phyloP scores from a whole-genome alignment of 2,113 vertebrate genomes.

The Callionymus lyra region DNA sequence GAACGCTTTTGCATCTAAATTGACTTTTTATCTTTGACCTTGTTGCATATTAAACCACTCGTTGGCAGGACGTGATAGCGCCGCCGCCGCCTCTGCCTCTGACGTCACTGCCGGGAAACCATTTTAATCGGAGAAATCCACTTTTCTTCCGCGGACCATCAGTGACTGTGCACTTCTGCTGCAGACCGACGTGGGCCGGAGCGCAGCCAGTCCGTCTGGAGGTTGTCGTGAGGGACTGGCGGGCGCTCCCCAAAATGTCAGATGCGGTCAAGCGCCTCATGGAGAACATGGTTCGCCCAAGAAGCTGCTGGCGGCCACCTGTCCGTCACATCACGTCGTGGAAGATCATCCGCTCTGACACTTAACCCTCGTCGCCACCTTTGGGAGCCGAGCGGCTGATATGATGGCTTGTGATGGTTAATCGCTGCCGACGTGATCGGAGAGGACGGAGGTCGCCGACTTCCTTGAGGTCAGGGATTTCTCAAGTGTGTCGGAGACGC shows the following conservation, averaged over 20 bases:
- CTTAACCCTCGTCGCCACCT: constrained; percentile 48
- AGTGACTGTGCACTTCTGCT: constrained; percentile 19
- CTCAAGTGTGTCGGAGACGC: background rate
- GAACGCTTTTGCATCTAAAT: too few relatives aligned
- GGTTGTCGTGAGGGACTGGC: constrained; percentile 23
- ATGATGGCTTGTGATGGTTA: constrained; percentile 46
- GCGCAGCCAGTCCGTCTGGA: constrained; percentile 17
- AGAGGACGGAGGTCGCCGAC: constrained; percentile 31
- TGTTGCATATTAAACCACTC: too few relatives aligned
- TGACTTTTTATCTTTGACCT: too few relatives aligned
- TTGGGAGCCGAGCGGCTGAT: constrained; percentile 29
- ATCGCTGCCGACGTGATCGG: constrained; percentile 22
- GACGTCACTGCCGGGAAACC: too few relatives aligned
- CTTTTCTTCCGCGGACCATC: constrained; percentile 3
- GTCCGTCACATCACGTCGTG: constrained; percentile 51
- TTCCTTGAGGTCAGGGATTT: constrained; percentile 40
- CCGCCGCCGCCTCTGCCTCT: too few relatives aligned
- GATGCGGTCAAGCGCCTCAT: constrained; percentile 45
- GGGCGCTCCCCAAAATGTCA: constrained; percentile 62
- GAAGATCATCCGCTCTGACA: constrained; percentile 40
- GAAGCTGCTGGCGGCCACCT: constrained; percentile 61
- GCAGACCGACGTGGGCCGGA: constrained; percentile 5
- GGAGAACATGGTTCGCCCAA: constrained; percentile 48
- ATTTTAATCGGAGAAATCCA: too few relatives aligned
- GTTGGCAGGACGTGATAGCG: too few relatives aligned